These are phyloP conservation scores for Thermophis baileyi DNA, from an alignment of 2,113 vertebrate species.

Conservation along the genomic window DNA sequence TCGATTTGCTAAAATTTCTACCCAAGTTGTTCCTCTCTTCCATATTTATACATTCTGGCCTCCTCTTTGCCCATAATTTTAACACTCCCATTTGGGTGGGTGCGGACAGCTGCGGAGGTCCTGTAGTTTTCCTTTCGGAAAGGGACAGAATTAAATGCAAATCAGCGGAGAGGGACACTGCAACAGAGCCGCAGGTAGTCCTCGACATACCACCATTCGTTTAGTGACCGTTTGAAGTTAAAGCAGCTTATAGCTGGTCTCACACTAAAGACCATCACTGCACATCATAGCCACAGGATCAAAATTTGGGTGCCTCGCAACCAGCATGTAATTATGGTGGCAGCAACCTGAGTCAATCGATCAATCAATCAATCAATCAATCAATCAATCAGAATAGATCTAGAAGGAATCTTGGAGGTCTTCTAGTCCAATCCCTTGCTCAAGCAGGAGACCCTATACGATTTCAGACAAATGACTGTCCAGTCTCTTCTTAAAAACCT, in stretches of 20 bases:
- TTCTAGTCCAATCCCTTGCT: background rate
- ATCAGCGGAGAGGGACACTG: background rate
- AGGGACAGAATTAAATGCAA: background rate
- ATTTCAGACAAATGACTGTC: background rate
- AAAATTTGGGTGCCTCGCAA: background rate
- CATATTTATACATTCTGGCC: conserved; percentile 41
- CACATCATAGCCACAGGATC: background rate
- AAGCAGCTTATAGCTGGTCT: background rate
- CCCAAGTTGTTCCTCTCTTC: conserved; percentile 39
- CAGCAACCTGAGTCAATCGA: too few species aligned
- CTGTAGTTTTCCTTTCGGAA: background rate
- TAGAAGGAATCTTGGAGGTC: too few species aligned
- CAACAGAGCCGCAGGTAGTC: background rate
- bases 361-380: too few species aligned
- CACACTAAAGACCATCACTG: background rate
- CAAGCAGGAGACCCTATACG: too few species aligned
- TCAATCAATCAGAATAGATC: too few species aligned
- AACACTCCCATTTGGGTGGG: conserved; percentile 12
- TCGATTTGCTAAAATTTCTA: conserved; percentile 29
- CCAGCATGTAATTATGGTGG: background rate
- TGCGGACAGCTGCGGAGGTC: conserved; percentile 5
- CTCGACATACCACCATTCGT: background rate
- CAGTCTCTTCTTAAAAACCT: background rate
- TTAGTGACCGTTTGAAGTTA: background rate
- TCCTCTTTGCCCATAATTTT: conserved; percentile 33